Conservation (phyloP, 1,140 invertebrate genomes). For the Melanaphis sacchari region DNA sequence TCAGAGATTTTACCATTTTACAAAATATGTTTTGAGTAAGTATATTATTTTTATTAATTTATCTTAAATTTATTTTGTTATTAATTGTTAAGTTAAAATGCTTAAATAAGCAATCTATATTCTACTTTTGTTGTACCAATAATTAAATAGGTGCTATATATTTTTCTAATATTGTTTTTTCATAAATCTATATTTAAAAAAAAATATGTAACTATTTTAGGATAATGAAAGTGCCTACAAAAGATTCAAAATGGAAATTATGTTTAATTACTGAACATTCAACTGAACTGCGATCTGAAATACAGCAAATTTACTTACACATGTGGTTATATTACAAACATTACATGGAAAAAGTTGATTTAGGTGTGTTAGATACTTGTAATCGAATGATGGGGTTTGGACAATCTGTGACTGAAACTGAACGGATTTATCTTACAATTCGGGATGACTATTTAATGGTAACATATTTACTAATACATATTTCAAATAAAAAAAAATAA, state of each 20-base stretch:
- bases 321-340: slow-evolving; percentile 21
- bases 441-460: slow-evolving; percentile 54
- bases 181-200: not conserved
- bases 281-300: slow-evolving; percentile 41
- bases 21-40: slow-evolving; percentile 51
- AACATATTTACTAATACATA: not conserved
- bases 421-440: slow-evolving; percentile 42
- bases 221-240: not conserved
- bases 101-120: not conserved
- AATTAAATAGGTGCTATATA: not conserved
- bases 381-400: slow-evolving; percentile 24
- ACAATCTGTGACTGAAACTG: slow-evolving; percentile 37
- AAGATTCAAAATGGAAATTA: slow-evolving; percentile 14
- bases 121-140: too few relatives aligned
- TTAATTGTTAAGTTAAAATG: not conserved
- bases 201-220: not conserved
- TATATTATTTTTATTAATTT: not conserved
- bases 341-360: slow-evolving; percentile 48
- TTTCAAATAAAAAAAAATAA: not conserved
- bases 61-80: not conserved
- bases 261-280: slow-evolving; percentile 41
- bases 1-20: slow-evolving; percentile 43
- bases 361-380: slow-evolving; percentile 37
- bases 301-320: slow-evolving; percentile 29
- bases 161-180: not conserved